phyloP scores from a whole-genome alignment of 1,140 invertebrate species.

The Drosophila miranda region DNA sequence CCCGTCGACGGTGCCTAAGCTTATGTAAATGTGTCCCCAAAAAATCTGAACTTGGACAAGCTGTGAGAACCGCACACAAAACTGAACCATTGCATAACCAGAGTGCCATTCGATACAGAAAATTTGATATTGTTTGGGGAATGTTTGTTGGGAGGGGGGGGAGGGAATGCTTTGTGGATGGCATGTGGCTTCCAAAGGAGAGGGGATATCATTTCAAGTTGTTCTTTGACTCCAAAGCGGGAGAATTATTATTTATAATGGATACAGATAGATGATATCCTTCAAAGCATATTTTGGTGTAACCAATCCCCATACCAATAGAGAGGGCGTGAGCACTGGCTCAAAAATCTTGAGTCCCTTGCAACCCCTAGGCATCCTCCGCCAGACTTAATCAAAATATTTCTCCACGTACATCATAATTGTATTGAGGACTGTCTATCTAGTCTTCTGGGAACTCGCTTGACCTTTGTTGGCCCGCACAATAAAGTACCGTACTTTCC shows the following conservation, averaged over 20 bases:
- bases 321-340: slow-evolving; percentile 25
- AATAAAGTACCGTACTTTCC: slow-evolving; percentile 62
- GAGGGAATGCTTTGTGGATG: slow-evolving; percentile 29
- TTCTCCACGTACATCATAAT: slow-evolving; percentile 73
- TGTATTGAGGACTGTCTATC: slow-evolving; percentile 6
- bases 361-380: slow-evolving; percentile 5
- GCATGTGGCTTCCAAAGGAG: slow-evolving; percentile 31
- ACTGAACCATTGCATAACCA: slow-evolving; percentile 60
- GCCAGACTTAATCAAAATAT: slow-evolving; percentile 59
- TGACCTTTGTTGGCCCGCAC: slow-evolving; percentile 45
- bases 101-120: slow-evolving; percentile 39
- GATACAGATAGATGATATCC: no score
- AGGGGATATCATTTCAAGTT: slow-evolving; percentile 18
- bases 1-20: slow-evolving; percentile 50
- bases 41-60: slow-evolving; percentile 34
- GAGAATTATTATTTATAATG: slow-evolving; percentile 21
- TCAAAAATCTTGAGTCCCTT: not conserved
- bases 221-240: slow-evolving; percentile 11
- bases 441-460: slow-evolving; percentile 31
- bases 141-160: slow-evolving; percentile 5
- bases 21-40: slow-evolving; percentile 64
- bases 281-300: no score
- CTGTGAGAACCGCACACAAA: slow-evolving; percentile 67
- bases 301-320: not conserved
- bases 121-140: slow-evolving; percentile 36